Evolutionary conservation across 2,113 vertebrate genomes (phyloP), one percentile per base, ranked within the genome.

Genomic region (Dryoscopus gambensis): DNA sequence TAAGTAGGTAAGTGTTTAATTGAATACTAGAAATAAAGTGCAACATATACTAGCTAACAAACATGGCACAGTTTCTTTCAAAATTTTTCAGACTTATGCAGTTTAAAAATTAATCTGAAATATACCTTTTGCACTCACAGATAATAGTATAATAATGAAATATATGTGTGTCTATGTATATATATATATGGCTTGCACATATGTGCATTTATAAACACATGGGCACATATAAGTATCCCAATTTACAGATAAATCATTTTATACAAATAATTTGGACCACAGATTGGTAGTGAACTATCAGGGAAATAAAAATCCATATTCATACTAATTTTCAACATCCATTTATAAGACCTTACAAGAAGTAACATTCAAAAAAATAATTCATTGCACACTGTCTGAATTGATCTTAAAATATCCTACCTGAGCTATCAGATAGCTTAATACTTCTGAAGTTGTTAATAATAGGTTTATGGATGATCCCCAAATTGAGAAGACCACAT

Each of bases 1-100:
- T 57, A 49, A 91, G 57, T 68, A 87, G 44, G 77, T 69, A 95
- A 92, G 50, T 44, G 33, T 78, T 92, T 81, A 95, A 89, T 1
- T 84, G 80, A 91, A 78, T 46, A 64, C 25, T 39, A 85, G 52
- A 47, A 92, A 65, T 5, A 31, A 87, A 88, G 39, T 69, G 30
- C 65, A 91, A 52, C 14, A 56, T n/a, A 39, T 60, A 40, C 14
- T 84, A 78, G 13, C 22, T 95, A 78, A 78, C 3, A 71, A 87
- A 79, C 50, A 53, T 3, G 2, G 31, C 24, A 65, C 23, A 28
- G 9, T 46, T 87, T 49, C 44, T 42, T 60, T 87, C 28, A 63
- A 56, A 64, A 9, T 24, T 75, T 74, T 44, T 49, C 57, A 71
- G 35, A 67, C 0, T 1, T 42, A 16, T 0, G 2, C 7, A 75